Evolutionary conservation across 2,888 invertebrate species (phyloP), one percentile per base, ranked within the genome.

Genomic region (Sympetrum striolatum): DNA sequence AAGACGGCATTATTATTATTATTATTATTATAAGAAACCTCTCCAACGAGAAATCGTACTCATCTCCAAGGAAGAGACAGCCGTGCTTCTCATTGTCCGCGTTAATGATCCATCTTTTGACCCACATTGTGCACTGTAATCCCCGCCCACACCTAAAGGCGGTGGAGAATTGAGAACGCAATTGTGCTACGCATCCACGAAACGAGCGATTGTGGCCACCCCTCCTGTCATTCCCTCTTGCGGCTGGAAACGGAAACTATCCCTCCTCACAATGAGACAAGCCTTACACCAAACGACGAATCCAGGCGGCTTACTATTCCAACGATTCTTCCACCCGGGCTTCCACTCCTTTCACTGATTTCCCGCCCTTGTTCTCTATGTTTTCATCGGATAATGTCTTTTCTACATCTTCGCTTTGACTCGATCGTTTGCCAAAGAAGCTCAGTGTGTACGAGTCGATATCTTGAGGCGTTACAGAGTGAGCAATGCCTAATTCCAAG

Each of bases 181-280:
- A 64, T 64, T 64, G 64, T 64, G 25, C n/a, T 64, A 25, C 64
- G 60, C n/a, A 60, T 60, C 60, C 60, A 64, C 64, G 64, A 64
- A 64, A 64, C 64, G 64, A 64, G 64, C 64, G 64, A 64, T 64
- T 64, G 64, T 64, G 64, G 64, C 6, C 44, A 8, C 10, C 44
- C 44, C 39, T 14, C 53, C 48, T 64, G 10, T 25, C 64, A 64
- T 6, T 25, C 81, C 48, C 10, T 31, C 8, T 48, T n/a, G n/a
- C 80, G 39, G 81, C 22, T 53, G 31, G 81, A 58, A 82, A 82
- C 82, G 82, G 82, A 82, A 82, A 82, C 58, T 82, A 82, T 82
- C 58, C 58, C 35, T 35, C 58, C 8, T 22, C 18, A 82, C 82
- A 82, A 82, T 60, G 82, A 82, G 82, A 82, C 82, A 58, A 82